These are phyloP conservation scores for Pholis gunnellus DNA, from an alignment of 2,113 vertebrate species.

Conservation along the genomic window DNA sequence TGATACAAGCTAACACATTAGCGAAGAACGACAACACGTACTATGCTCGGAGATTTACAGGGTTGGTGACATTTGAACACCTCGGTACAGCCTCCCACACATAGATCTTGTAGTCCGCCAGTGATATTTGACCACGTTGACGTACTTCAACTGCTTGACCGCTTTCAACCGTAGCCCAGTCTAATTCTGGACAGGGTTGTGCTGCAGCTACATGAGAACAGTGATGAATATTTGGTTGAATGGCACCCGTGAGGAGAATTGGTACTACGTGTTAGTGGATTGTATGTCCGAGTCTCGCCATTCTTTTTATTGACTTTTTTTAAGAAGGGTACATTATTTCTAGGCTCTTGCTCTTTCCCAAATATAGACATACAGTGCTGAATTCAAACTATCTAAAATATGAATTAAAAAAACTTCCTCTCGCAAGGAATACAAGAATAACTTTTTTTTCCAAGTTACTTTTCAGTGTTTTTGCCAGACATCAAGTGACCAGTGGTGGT, in stretches of 20 bases:
- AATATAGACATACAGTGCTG: background rate
- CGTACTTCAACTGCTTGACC: conserved; percentile 11
- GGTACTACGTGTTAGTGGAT: background rate
- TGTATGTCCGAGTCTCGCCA: background rate
- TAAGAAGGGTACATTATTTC: background rate
- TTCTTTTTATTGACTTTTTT: background rate
- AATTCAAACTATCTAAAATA: background rate
- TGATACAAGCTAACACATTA: background rate
- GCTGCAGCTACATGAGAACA: conserved; percentile 1
- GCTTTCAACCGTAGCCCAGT: conserved; percentile 17
- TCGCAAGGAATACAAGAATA: background rate
- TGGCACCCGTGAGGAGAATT: background rate
- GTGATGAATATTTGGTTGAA: background rate
- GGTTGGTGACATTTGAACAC: conserved; percentile 35
- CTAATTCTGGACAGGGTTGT: conserved; percentile 38
- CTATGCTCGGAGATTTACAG: background rate
- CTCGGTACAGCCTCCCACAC: background rate
- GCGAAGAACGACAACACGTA: background rate
- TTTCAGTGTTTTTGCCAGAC: background rate
- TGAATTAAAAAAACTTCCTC: background rate
- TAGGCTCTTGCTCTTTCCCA: background rate
- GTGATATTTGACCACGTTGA: conserved; percentile 45
- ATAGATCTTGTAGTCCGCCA: background rate
- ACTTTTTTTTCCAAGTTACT: background rate
- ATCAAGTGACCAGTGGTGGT: background rate